Evolutionary conservation across 2,113 vertebrate genomes (phyloP), one percentile per base, ranked within the genome.

Genomic region (Brachypteracias leptosomus): DNA sequence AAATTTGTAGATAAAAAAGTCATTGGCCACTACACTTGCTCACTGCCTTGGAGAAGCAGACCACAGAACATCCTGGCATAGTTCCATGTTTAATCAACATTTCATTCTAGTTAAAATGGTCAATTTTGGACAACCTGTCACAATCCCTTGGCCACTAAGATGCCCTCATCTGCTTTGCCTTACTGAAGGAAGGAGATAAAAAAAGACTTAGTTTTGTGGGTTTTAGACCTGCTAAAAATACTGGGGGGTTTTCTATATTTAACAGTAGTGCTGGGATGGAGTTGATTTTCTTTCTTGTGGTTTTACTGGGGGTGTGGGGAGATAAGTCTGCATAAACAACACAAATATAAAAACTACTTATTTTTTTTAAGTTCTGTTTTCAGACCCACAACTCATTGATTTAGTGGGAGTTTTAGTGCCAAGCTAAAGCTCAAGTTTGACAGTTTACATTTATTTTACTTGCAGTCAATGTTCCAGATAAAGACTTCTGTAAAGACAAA

Each of bases 401-500:
- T 72, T 47, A 78, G 36, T 72, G 40, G 65, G 44, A 93, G 44
- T 71, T 81, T 24, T 49, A 90, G 46, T 47, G 36, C 49, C 44
- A 85, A 31, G 61, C 42, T 65, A 63, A 72, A 89, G 73, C 72
- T 72, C 0, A 1, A 72, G 46, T 89, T 61, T 85, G 83, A 84
- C 52, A 58, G 35, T 88, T 93, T 85, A 61, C 6, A 13, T 84
- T 93, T 88, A 81, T 96, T 90, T 93, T 73, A 86, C 44, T 88
- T 75, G 28, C 72, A 84, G 38, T 59, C 77, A 78, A 0, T 65
- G 74, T 90, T 94, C 89, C 38, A 75, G 47, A 52, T 54, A 75
- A 96, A 87, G 73, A 62, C 58, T 87, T 88, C 40, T 76, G 78
- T 62, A 86, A 89, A 94, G 63, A 88, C 58, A 83, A 90, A 87